Percentiles rank a stretch among this genome's conserved stretches.
phyloP scores from a whole-genome alignment of 2,797 vertebrate species.

The Mormyrops boulengeri region DNA sequence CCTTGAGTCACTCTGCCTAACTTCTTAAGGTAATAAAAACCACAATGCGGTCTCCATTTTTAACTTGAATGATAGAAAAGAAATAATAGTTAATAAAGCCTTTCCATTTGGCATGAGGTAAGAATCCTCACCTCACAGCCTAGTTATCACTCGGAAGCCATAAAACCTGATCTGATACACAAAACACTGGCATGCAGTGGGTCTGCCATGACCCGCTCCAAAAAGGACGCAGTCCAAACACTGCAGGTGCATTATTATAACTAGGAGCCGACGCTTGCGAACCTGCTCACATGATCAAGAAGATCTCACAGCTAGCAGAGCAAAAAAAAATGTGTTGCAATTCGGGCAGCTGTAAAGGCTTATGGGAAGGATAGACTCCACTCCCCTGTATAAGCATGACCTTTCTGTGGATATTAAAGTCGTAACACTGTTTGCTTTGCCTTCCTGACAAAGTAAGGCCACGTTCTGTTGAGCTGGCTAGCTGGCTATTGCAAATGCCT shows the following conservation, averaged over 20 bases:
- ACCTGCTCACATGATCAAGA: background rate
- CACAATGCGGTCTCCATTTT: background rate
- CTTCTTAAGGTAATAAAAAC: background rate
- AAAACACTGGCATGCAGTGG: background rate
- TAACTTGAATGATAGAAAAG: background rate
- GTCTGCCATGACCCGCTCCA: too few species aligned
- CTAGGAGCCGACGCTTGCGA: too few species aligned
- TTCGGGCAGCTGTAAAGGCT: background rate
- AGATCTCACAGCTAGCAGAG: background rate
- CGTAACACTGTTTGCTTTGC: background rate
- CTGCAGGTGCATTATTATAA: background rate
- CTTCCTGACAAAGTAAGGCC: background rate
- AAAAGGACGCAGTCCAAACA: background rate
- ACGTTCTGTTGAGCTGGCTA: background rate
- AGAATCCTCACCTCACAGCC: background rate
- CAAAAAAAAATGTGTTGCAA: background rate
- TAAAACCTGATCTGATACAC: background rate
- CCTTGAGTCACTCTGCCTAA: background rate
- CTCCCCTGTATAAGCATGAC: background rate
- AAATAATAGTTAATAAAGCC: background rate
- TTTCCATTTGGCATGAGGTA: background rate
- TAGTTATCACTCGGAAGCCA: background rate
- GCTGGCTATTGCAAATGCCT: background rate
- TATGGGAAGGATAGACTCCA: background rate
- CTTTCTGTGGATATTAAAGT: background rate